Conservation (phyloP, 2,797 vertebrate species). For the Threskiornis aethiopicus region DNA sequence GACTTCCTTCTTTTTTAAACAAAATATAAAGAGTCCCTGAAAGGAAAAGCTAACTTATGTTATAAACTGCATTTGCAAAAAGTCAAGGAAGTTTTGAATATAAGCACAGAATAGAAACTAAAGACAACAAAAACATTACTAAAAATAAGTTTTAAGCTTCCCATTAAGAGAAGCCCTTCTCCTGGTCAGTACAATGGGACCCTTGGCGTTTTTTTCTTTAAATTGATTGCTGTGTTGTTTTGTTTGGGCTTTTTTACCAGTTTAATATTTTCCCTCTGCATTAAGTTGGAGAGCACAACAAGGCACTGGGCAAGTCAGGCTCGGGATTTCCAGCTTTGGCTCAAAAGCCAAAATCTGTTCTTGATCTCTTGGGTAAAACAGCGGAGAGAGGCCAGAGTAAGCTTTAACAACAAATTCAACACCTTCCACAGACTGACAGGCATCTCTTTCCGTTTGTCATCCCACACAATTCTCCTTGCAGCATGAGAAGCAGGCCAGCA, state of each 20-base stretch:
- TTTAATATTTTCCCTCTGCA: neutral
- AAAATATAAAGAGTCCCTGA: neutral
- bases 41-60: neutral
- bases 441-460: neutral
- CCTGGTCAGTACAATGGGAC: neutral
- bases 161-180: neutral
- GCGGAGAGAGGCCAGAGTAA: neutral
- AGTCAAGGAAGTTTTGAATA: neutral
- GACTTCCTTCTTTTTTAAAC: neutral
- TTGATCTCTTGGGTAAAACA: neutral
- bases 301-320: neutral
- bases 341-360: neutral
- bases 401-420: constrained; percentile 14
- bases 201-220: neutral
- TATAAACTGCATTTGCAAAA: neutral
- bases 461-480: neutral
- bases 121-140: neutral
- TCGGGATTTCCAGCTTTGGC: neutral
- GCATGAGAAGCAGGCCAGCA: neutral
- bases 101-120: neutral
- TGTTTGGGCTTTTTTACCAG: neutral
- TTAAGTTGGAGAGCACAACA: neutral
- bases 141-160: neutral
- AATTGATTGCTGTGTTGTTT: neutral
- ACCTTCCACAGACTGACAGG: neutral